A percentile compares a stretch with the other conserved stretches of the same genome.
phyloP scores from a whole-genome alignment of 2,888 invertebrate species.

The Luperina nickerlii region DNA sequence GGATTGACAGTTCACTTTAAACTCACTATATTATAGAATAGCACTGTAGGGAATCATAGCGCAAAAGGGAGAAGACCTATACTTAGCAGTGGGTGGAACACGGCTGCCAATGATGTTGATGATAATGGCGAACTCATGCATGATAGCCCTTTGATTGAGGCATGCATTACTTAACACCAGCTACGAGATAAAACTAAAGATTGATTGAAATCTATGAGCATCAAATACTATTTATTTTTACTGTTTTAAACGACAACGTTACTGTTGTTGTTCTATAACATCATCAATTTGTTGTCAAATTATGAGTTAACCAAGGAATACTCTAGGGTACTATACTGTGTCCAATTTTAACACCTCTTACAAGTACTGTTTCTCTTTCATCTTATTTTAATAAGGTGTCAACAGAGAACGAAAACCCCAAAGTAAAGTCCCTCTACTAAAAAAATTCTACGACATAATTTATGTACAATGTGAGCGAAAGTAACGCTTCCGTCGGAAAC shows the following conservation, averaged over 20 bases:
- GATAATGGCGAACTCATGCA: too few relatives aligned
- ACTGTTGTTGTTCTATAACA: background rate
- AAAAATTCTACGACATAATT: constrained; percentile 18
- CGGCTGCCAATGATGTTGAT: background rate
- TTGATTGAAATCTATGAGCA: background rate
- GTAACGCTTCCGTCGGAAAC: constrained; percentile 23
- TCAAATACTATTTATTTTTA: background rate
- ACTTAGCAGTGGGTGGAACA: background rate
- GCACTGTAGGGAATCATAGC: background rate
- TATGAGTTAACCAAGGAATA: background rate
- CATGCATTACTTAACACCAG: background rate
- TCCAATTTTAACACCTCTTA: background rate
- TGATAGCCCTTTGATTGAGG: background rate
- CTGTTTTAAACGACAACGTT: too few relatives aligned
- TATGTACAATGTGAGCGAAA: constrained; percentile 36
- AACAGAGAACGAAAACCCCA: background rate
- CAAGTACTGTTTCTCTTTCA: background rate
- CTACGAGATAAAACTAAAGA: background rate
- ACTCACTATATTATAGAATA: too few relatives aligned
- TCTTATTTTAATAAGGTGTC: background rate
- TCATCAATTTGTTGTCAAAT: background rate
- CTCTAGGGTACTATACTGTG: background rate
- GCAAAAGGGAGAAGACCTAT: too few relatives aligned
- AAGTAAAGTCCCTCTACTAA: constrained; percentile 8
- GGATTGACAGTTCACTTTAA: too few relatives aligned